Evolutionary conservation across 2,113 vertebrate genomes (phyloP).

Genomic region (Marmota monax): DNA sequence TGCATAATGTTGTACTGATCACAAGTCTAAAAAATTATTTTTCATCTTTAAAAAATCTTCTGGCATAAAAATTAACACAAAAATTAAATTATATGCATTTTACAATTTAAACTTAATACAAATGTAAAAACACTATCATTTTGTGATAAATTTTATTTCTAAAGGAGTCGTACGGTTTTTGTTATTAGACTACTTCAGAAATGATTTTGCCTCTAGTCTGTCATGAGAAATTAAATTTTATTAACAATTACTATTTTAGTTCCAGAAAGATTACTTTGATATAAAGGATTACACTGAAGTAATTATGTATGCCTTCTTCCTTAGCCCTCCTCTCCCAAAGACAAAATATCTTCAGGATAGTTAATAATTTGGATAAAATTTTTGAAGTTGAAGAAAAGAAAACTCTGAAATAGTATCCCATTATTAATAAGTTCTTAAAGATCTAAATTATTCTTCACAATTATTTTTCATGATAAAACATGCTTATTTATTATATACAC

Average conservation of each 20-base stretch:
- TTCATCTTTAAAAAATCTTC: slow-evolving; percentile 64
- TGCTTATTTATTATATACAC: slow-evolving; percentile 81
- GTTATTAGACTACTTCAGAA: slow-evolving; percentile 64
- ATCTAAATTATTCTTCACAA: slow-evolving; percentile 76
- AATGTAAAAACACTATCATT: slow-evolving; percentile 75
- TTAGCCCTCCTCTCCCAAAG: slow-evolving; percentile 50
- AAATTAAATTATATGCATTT: slow-evolving; percentile 70
- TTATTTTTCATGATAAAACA: slow-evolving; percentile 76
- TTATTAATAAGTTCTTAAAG: slow-evolving; percentile 72
- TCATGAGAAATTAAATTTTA: slow-evolving; percentile 73
- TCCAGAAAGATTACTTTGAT: slow-evolving; percentile 65
- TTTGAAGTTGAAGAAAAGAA: slow-evolving; percentile 73
- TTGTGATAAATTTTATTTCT: slow-evolving; percentile 79
- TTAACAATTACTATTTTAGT: slow-evolving; percentile 73
- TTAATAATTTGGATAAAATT: slow-evolving; percentile 65
- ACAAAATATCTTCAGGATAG: slow-evolving; percentile 66
- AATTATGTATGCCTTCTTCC: slow-evolving; percentile 51
- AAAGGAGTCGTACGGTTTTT: slow-evolving; percentile 71
- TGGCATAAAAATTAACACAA: slow-evolving; percentile 71
- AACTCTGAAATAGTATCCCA: slow-evolving; percentile 72
- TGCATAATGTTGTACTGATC: slow-evolving; percentile 62
- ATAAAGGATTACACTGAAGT: slow-evolving; percentile 60
- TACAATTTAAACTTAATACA: slow-evolving; percentile 72
- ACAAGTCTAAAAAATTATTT: slow-evolving; percentile 53
- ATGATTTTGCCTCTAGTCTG: slow-evolving; percentile 60